Base-by-base conservation (phyloP, 2,113 vertebrate genomes). In the Thalassoma bifasciatum region DNA sequence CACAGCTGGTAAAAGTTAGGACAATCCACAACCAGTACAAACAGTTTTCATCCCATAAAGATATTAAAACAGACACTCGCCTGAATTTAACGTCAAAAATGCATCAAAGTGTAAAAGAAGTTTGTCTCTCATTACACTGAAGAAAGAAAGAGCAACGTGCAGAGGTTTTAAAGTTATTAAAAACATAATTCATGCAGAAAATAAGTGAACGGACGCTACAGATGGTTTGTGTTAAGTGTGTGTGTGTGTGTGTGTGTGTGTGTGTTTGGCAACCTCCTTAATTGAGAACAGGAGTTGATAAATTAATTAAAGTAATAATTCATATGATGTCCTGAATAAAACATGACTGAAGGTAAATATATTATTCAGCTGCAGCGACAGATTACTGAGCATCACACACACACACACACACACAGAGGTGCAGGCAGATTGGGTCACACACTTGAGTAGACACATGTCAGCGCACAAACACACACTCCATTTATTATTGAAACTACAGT, bases 401-500 rank as follows among this genome's bases (percentile, higher is more conserved):
- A 47, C n/a, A 47, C 19, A 44, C 58, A 38, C 26, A 59, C 51
- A 69, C 36, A 66, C 37, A 67, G 34, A 47, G 6, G 14, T 2
- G 5, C 40, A 64, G 9, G 58, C 50, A 69, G 26, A 46, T 17
- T 26, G 2, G 13, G 38, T 12, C 23, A 52, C 23, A 44, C 46
- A 53, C 64, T 30, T 46, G 44, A 50, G 40, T 34, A 23, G 38
- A 52, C 34, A 42, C 53, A 46, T 10, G 5, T 59, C 24, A 12
- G 26, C 34, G n/a, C 34, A 61, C 60, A 66, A 30, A 47, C 59
- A 57, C 53, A 65, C 21, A 62, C 0, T 12, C 10, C 51, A 88
- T 88, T 64, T 65, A 88, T 88, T 76, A 88, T 90, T 82, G 57
- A 87, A 64, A 38, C 19, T 2, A 56, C 53, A 59, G 78, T 75